Conservation (phyloP, 64 coral and sea anemone species). For the Pocillopora damicornis region DNA sequence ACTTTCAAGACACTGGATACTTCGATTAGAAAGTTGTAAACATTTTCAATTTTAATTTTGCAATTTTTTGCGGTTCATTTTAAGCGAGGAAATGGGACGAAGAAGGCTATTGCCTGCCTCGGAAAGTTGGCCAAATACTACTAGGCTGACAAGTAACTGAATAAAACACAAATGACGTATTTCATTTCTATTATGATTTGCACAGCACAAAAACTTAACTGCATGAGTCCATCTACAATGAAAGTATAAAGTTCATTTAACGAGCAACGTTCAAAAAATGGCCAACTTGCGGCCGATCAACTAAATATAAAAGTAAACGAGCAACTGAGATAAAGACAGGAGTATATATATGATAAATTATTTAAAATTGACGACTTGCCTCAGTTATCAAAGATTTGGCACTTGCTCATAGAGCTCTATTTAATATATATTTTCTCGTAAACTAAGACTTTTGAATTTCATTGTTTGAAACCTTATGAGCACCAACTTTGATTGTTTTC, state of each 20-base stretch:
- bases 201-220: neutral
- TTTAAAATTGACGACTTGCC: neutral
- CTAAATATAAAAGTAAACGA: too few relatives aligned
- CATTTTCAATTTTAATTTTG: neutral
- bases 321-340: too few relatives aligned
- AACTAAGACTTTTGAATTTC: neutral
- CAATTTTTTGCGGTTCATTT: neutral
- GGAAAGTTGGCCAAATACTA: neutral
- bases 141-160: neutral
- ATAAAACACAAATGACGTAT: neutral
- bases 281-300: too few relatives aligned
- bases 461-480: neutral
- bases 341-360: too few relatives aligned
- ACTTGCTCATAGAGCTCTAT: neutral
- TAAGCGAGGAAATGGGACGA: neutral
- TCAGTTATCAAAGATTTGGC: neutral
- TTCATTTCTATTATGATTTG: neutral
- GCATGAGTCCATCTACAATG: neutral
- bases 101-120: neutral
- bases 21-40: neutral
- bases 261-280: neutral
- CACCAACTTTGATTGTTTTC: too few relatives aligned
- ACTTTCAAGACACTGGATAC: neutral
- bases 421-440: neutral
- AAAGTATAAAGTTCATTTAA: neutral